Evolutionary conservation across 2,113 vertebrate genomes (phyloP), one percentile per base, ranked within the genome.

Genomic region (Hypocryptadius cinnamomeus): DNA sequence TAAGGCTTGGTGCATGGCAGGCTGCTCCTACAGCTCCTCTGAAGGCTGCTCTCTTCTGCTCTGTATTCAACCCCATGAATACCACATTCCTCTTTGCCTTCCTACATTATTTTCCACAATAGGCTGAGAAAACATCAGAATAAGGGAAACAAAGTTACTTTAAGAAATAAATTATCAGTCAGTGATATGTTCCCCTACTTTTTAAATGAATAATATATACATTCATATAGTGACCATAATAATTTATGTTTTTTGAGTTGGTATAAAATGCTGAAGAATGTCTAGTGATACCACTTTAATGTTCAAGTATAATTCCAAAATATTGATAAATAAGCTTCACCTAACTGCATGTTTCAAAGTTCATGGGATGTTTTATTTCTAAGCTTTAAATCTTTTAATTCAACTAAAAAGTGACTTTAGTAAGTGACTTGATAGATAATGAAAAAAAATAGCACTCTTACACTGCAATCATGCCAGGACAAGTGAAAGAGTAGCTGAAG

Each of bases 311-410:
- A 96, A 96, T 96, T 96, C 73, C 86, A 92, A 94, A 45, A 40
- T 83, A 90, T 92, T 24, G 74, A 96, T 96, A 97, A 95, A 94
- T 93, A 93, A 94, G 86, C 91, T 97, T 95, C 48, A 95, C 35
- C 22, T 91, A 93, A 74, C 60, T 83, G 28, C 87, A 53, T 94
- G 87, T 94, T 96, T 97, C 82, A 94, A 92, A 96, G 47, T 86
- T 77, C 27, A 53, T 37, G 48, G 60, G n/a, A 84, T 94, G 85
- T 96, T 97, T 94, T 94, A 85, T 95, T 94, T 63, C 66, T 90
- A 39, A 72, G 57, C 23, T 88, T 92, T 89, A 93, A 96, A 96
- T 97, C 57, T 95, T 90, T 92, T 91, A 97, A 97, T 96, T 97
- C 83, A 94, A 69, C 42, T 95, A 83, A 96, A 96, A 95, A 79